Percentiles rank a stretch among this genome's conserved stretches.
Evolutionary conservation across 1,140 invertebrate genomes (phyloP).

Genomic region (Drosophila sechellia): DNA sequence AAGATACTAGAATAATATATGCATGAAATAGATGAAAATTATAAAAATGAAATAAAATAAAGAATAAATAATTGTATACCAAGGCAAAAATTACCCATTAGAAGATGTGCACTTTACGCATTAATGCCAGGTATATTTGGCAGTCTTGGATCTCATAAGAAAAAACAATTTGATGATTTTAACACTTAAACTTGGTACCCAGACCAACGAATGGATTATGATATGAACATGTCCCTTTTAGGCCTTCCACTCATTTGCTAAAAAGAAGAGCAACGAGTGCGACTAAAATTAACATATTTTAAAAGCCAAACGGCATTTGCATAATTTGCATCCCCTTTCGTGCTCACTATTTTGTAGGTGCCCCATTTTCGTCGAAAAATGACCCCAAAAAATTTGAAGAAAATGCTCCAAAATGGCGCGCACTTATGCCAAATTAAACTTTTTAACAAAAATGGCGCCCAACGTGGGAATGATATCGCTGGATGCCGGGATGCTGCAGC

Average conservation of each 20-base stretch:
- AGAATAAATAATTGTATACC: too few species aligned
- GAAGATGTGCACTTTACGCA: neutral
- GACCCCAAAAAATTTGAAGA: constrained; percentile 29
- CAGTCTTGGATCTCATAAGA: neutral
- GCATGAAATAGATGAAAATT: too few species aligned
- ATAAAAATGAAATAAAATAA: too few species aligned
- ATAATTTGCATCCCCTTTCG: constrained; percentile 54
- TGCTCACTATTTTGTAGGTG: constrained; percentile 1
- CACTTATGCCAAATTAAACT: constrained; percentile 81
- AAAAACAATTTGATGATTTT: constrained; percentile 3
- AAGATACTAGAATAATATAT: too few species aligned
- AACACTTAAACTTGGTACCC: constrained; percentile 13
- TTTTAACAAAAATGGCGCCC: constrained; percentile 62
- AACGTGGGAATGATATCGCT: constrained; percentile 54
- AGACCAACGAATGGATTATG: constrained; percentile 2
- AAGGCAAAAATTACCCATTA: neutral
- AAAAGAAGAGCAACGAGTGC: constrained; percentile 28
- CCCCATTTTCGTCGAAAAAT: neutral
- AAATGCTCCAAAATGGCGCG: constrained; percentile 66
- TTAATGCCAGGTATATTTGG: neutral
- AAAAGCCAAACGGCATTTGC: constrained; percentile 73
- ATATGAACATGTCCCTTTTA: neutral
- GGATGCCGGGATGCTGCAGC: constrained; percentile 14
- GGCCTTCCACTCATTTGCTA: constrained; percentile 31
- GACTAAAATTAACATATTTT: constrained; percentile 74